Percentiles rank a stretch among this genome's conserved stretches.
These are phyloP conservation scores for Tragelaphus buxtoni DNA, from an alignment of 2,113 vertebrate genomes.

Conservation along the genomic window DNA sequence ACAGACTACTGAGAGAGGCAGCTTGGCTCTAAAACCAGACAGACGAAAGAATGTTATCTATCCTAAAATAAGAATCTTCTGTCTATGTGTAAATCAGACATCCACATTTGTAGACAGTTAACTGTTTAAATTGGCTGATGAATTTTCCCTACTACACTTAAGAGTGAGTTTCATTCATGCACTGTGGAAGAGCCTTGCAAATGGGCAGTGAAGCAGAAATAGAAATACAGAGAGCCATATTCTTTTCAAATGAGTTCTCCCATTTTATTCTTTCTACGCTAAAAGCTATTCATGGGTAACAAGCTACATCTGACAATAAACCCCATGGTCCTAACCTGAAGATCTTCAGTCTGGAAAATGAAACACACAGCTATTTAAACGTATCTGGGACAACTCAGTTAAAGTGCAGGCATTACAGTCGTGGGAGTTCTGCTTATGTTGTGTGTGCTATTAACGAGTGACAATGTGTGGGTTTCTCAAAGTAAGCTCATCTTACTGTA, in stretches of 20 bases:
- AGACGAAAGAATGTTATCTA: neutral
- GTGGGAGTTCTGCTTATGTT: neutral
- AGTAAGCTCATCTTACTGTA: neutral
- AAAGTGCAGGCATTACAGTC: neutral
- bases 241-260: neutral
- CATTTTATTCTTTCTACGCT: neutral
- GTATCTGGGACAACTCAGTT: neutral
- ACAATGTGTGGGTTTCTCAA: neutral
- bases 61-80: conserved; percentile 6
- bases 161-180: neutral
- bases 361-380: neutral
- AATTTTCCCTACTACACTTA: neutral
- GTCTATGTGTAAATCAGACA: neutral
- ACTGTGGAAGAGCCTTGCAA: neutral
- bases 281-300: neutral
- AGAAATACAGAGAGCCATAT: neutral
- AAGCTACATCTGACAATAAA: neutral
- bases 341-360: neutral
- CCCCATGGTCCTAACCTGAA: neutral
- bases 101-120: conserved; percentile 20
- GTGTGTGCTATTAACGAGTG: neutral
- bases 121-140: conserved; percentile 10
- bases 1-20: neutral
- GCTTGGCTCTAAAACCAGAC: neutral
- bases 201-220: neutral